Conservation (phyloP, 2,888 invertebrate species). For the Apantesis nais region DNA sequence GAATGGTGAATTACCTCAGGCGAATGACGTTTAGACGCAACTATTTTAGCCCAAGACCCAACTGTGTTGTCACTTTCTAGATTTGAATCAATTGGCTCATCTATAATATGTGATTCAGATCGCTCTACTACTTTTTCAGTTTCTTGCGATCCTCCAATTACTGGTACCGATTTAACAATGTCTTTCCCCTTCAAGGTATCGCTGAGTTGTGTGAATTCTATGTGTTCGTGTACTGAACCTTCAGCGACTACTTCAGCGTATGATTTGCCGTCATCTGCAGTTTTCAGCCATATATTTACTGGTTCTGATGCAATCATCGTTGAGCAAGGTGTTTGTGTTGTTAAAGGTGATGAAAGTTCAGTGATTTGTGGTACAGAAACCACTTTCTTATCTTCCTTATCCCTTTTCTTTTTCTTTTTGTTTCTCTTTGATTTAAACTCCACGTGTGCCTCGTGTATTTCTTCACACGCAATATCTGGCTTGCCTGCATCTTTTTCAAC, state of each 20-base stretch:
- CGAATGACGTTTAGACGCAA: conserved; percentile 65
- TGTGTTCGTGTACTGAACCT: conserved; percentile 57
- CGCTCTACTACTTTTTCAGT: conserved; percentile 11
- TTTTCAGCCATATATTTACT: conserved; percentile 81
- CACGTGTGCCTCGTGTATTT: conserved; percentile 43
- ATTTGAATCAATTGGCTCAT: conserved; percentile 25
- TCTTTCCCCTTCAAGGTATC: conserved; percentile 34
- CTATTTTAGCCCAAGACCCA: conserved; percentile 78
- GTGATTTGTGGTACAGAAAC: conserved; percentile 15
- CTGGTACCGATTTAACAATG: conserved; percentile 14
- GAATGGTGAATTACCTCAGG: conserved; percentile 63
- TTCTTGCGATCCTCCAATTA: conserved; percentile 23
- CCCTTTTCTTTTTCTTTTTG: conserved; percentile 71
- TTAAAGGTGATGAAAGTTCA: conserved; percentile 27
- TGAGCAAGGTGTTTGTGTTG: conserved; percentile 20
- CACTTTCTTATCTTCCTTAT: conserved; percentile 66
- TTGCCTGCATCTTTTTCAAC: conserved; percentile 31
- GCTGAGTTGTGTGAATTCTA: conserved; percentile 33
- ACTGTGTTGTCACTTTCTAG: conserved; percentile 42
- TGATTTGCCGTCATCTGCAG: conserved; percentile 87
- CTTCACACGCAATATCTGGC: conserved; percentile 30
- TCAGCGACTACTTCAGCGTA: conserved; percentile 89
- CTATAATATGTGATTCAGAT: conserved; percentile 1
- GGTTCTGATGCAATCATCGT: conserved; percentile 37
- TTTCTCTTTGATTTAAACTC: conserved; percentile 60